Conservation (phyloP, 2,113 vertebrate genomes). For the Megaceryle torquata region DNA sequence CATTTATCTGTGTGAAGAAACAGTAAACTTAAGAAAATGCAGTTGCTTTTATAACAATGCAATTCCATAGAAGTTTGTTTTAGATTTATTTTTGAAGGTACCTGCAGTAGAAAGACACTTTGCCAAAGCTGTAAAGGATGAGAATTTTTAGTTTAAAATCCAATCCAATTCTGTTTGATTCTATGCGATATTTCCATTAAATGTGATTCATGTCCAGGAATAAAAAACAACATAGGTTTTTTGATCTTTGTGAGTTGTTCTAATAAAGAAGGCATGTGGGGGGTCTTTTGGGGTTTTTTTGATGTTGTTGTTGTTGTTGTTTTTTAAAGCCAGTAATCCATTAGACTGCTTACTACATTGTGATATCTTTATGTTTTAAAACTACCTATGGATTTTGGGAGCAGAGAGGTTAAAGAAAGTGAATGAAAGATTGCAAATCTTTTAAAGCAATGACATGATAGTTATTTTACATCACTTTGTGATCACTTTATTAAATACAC, state of each 20-base stretch:
- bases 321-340: neutral
- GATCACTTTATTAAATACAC: neutral
- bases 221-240: accelerated
- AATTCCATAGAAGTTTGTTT: neutral
- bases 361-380: neutral
- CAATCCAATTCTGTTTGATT: neutral
- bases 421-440: neutral
- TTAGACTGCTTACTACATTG: neutral
- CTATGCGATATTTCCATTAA: neutral
- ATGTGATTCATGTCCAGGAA: neutral
- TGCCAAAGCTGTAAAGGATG: neutral
- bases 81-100: neutral
- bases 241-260: neutral
- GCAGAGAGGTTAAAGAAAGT: neutral
- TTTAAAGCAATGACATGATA: neutral
- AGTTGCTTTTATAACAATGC: neutral
- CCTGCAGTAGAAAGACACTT: neutral
- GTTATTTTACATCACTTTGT: neutral
- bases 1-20: neutral
- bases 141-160: neutral
- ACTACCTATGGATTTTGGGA: neutral
- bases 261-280: neutral
- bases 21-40: neutral
- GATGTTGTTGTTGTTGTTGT: neutral
- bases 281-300: neutral